A percentile compares a stretch with the other conserved stretches of the same genome.
phyloP scores from a whole-genome alignment of 2,797 vertebrate genomes.

The Enoplosus armatus region DNA sequence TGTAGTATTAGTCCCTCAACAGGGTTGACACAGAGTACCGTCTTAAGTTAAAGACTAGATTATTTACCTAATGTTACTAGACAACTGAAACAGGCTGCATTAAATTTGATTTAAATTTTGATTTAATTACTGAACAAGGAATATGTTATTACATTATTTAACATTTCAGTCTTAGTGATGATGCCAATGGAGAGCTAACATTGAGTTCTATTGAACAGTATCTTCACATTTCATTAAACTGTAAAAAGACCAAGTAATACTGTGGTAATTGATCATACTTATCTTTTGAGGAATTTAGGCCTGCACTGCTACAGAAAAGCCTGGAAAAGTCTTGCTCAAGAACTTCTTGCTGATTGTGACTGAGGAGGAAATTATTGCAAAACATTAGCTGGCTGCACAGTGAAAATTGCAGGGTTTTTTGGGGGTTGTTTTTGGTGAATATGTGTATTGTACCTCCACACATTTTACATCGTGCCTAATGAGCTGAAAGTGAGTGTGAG shows the following conservation, averaged over 20 bases:
- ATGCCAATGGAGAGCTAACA: too few species aligned
- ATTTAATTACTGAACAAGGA: not conserved
- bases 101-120: not conserved
- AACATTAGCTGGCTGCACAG: not conserved
- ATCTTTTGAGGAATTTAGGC: not conserved
- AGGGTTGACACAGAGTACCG: not conserved
- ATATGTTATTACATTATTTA: not conserved
- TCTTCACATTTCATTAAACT: not conserved
- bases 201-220: not conserved
- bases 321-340: not conserved
- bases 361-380: not conserved
- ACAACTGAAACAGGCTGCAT: not conserved
- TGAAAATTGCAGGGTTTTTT: not conserved
- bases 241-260: not conserved
- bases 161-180: not conserved
- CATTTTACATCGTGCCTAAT: not conserved
- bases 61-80: not conserved
- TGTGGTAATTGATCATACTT: not conserved
- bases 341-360: not conserved
- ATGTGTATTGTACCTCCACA: not conserved
- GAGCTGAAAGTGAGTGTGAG: not conserved
- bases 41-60: too few species aligned
- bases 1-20: not conserved
- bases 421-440: not conserved
- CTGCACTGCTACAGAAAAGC: not conserved